Base-by-base conservation (phyloP, 1,140 invertebrate genomes). In the Chelonus insularis region DNA sequence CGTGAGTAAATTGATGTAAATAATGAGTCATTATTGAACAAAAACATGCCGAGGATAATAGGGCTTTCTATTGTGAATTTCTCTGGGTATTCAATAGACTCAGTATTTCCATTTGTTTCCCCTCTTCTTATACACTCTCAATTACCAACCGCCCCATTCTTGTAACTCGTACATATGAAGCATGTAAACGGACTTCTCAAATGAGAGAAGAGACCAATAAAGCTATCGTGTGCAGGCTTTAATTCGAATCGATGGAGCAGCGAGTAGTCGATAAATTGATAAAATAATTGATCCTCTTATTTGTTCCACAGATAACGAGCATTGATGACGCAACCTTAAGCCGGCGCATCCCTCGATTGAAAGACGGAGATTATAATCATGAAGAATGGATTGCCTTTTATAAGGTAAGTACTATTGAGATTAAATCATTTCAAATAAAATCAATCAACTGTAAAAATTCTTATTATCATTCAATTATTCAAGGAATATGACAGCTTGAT, bases 321-420 rank as follows among this genome's bases (percentile, higher is more conserved):
- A 72, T 74, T 9, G 70, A 75, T 47, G 70, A 75, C 32, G 67
- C 70, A 18, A 71, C 83, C 12, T 60, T 75, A 1, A 73, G 76
- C 48, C 79, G 84, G 48, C 76, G 84, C 64, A 71, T 83, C 39
- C 85, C 82, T 55, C 70, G 68, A 76, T 78, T 47, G 73, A 74
- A 72, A 84, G 78, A 71, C 80, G 78, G 50, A 82, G 84, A 62
- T 62, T 84, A 87, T 75, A 83, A 87, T 67, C 86, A 87, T 63
- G 64, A 80, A 45, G 83, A 84, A 70, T 88, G 86, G 86, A 82
- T 87, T 50, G 83, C 86, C 64, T 88, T 87, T 73, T 87, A 86
- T 74, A 83, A 84, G 77, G 80, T 82, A 73, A 36, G 55, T 21
- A 23, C 29, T 21, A 34, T 5, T 45, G 2, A 2, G 18, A 52